Evolutionary conservation across 2,888 invertebrate genomes (phyloP), one percentile per base, ranked within the genome.

Genomic region (Trisateles emortualis): DNA sequence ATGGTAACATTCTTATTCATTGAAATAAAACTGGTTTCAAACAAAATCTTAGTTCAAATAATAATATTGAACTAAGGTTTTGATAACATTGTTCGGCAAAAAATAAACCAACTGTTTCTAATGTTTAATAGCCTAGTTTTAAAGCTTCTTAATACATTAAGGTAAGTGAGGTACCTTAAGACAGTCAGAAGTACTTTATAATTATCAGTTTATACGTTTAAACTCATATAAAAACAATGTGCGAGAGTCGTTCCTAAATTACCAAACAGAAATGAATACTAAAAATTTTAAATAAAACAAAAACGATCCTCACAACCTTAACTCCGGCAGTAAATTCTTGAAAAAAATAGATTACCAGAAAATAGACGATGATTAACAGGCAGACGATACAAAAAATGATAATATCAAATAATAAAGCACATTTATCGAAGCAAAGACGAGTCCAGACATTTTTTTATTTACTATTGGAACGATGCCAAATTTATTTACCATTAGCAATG

Each of bases 401-500:
- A n/a, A n/a, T 19, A 29, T 11, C 26, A 11, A 44, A 53, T 43
- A 13, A 42, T 39, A 40, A 50, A 38, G 35, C 45, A 4, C 46
- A 44, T 40, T 19, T 47, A 46, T 26, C 10, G 33, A 52, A 19
- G 47, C 36, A 22, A 55, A n/a, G 29, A 30, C 32, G 8, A 56
- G 30, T 44, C 47, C 56, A 68, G 67, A 68, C 68, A 29, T 4
- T 53, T 68, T 68, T 68, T 61, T 62, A 53, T 64, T 64, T 41
- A 50, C 39, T 57, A 29, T 30, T 62, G 68, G 69, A 53, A 10
- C 14, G 3, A 11, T 46, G 69, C 68, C 68, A 68, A 44, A 46
- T 3, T 40, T 6, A 40, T 63, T 62, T 62, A 49, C 36, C 38
- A 48, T 56, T 47, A 52, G 59, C 61, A 68, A 47, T 44, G 19